These are phyloP conservation scores for Coryphaenoides rupestris DNA, from an alignment of 2,113 vertebrate genomes.

Conservation along the genomic window DNA sequence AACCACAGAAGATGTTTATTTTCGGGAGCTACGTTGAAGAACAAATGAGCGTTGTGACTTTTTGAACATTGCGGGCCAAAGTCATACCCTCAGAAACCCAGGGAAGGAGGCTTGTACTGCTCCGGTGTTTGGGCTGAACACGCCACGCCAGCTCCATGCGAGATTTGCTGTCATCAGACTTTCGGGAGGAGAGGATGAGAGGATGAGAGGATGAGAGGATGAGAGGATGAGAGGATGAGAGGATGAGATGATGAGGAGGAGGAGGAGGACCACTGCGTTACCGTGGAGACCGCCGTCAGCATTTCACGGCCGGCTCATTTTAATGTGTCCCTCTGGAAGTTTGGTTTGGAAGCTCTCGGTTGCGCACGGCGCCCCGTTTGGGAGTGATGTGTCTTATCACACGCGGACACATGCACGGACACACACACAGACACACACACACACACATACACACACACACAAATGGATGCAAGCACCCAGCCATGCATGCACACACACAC, in stretches of 20 bases:
- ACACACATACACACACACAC: not conserved
- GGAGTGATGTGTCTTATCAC: not conserved
- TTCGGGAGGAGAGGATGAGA: constrained; percentile 12
- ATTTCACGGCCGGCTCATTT: constrained; percentile 9
- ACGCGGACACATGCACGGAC: not conserved
- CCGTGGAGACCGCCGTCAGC: constrained; percentile 19
- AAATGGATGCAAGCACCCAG: not conserved
- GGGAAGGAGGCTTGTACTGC: no score
- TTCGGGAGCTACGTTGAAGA: not conserved
- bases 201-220: no score
- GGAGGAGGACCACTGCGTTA: constrained; percentile 18
- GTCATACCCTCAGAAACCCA: no score
- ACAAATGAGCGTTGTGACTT: no score
- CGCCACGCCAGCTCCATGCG: constrained; percentile 34
- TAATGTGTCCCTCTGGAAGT: constrained; percentile 1
- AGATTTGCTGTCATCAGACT: constrained; percentile 28
- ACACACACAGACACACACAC: not conserved
- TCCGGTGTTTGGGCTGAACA: no score
- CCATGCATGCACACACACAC: not conserved
- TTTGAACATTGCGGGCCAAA: no score
- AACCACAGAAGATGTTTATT: no score
- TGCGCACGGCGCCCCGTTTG: not conserved
- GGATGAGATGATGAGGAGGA: no score
- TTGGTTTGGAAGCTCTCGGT: constrained; percentile 11
- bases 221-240: no score